A percentile compares a stretch with the other conserved stretches of the same genome.
Conservation (phyloP, 2,113 vertebrate species). For the Callaeas wilsoni region DNA sequence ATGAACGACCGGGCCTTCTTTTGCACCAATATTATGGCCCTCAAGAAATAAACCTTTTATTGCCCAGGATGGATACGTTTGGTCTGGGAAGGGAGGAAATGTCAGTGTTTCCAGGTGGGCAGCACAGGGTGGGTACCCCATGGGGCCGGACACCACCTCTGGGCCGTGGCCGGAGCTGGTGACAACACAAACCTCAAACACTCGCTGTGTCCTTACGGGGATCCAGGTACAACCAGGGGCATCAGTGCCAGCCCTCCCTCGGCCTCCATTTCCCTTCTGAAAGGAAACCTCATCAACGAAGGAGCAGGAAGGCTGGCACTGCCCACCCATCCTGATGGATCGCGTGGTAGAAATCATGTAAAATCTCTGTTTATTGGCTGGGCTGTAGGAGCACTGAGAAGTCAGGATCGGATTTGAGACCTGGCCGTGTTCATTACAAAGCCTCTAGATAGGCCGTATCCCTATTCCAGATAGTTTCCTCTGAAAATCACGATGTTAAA, state of each 20-base stretch:
- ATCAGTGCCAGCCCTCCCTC: rapidly evolving
- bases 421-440: background rate
- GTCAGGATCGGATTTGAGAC: background rate
- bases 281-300: background rate
- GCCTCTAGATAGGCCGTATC: rapidly evolving
- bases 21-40: rapidly evolving
- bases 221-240: rapidly evolving
- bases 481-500: background rate
- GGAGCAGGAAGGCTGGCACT: background rate
- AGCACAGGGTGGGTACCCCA: rapidly evolving
- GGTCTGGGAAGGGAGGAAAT: background rate
- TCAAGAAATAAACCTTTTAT: background rate
- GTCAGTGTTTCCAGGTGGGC: rapidly evolving
- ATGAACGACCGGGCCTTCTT: rapidly evolving
- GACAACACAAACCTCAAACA: rapidly evolving
- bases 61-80: rapidly evolving
- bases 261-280: rapidly evolving
- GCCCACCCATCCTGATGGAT: rapidly evolving
- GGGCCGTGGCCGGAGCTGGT: rapidly evolving
- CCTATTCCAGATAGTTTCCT: background rate
- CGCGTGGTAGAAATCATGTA: background rate
- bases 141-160: rapidly evolving
- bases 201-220: rapidly evolving
- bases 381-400: background rate
- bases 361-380: background rate